Evolutionary conservation across 2,797 vertebrate genomes (phyloP).

Genomic region (Anolis apletophallus): DNA sequence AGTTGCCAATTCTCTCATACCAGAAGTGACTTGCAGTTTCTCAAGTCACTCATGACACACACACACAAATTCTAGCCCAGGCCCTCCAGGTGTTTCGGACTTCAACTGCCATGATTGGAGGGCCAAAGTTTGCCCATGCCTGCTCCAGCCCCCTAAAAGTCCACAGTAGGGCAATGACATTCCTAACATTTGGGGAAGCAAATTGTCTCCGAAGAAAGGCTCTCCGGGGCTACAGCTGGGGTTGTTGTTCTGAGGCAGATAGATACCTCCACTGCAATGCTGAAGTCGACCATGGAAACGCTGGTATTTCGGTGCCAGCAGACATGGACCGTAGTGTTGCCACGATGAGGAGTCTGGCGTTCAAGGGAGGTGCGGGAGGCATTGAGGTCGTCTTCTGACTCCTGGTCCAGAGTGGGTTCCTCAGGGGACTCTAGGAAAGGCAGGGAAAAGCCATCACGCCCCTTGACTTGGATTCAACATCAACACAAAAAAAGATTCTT

Average conservation of each 20-base stretch:
- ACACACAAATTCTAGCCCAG: no score
- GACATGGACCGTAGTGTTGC: constrained; percentile 98
- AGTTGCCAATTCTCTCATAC: not conserved
- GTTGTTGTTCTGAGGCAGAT: constrained; percentile 60
- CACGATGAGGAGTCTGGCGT: constrained; percentile 90
- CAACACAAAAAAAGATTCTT: constrained; percentile 51
- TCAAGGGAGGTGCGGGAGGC: constrained; percentile 89
- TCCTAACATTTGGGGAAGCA: constrained; percentile 39
- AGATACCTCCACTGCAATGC: constrained; percentile 95
- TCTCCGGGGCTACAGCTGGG: constrained; percentile 63
- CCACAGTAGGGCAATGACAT: not conserved
- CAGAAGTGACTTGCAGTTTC: no score
- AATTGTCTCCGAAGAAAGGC: constrained; percentile 57
- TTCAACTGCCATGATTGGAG: no score
- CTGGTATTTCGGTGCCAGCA: constrained; percentile 99
- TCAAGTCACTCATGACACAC: no score
- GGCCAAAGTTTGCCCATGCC: no score
- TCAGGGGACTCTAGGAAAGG: constrained; percentile 91
- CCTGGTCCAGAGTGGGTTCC: constrained; percentile 88
- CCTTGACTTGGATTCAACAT: constrained; percentile 62
- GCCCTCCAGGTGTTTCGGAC: no score
- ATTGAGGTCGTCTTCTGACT: constrained; percentile 94
- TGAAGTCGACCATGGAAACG: constrained; percentile 99
- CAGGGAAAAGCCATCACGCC: constrained; percentile 67
- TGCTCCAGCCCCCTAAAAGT: constrained; percentile 10